Conservation (phyloP, 2,797 vertebrate genomes). For the Rhinogobio ventralis region DNA sequence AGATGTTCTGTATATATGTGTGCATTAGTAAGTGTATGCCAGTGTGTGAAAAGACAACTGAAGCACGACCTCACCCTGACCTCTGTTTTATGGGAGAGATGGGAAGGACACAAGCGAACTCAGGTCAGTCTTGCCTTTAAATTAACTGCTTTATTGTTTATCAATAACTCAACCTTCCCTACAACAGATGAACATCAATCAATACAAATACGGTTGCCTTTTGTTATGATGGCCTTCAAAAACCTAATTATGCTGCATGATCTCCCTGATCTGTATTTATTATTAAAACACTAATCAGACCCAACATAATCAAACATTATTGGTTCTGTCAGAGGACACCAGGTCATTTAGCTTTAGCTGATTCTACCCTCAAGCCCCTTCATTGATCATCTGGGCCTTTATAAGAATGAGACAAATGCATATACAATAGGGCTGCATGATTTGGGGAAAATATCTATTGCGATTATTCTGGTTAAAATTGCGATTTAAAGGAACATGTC, state of each 20-base stretch:
- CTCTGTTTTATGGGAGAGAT: constrained; percentile 55
- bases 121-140: constrained; percentile 1
- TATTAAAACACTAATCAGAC: constrained; percentile 29
- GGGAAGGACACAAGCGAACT: not conserved
- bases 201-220: constrained; percentile 84
- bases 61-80: constrained; percentile 59
- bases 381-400: not conserved
- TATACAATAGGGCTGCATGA: not conserved
- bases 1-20: constrained; percentile 9
- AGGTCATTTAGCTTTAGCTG: not conserved
- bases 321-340: constrained; percentile 5
- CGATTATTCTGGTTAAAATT: no score
- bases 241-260: not conserved
- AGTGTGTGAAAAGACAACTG: constrained; percentile 57
- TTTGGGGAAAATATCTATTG: no score
- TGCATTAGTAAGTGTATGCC: not conserved
- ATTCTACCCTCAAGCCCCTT: not conserved
- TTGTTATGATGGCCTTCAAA: constrained; percentile 75
- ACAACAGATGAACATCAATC: constrained; percentile 68
- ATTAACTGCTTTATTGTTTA: constrained; percentile 18
- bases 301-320: constrained; percentile 18
- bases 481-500: no score
- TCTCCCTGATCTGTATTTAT: constrained; percentile 12
- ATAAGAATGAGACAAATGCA: not conserved
- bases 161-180: constrained; percentile 10